These are phyloP conservation scores for Xerus rutilus DNA, from an alignment of 2,797 vertebrate genomes.

Conservation along the genomic window DNA sequence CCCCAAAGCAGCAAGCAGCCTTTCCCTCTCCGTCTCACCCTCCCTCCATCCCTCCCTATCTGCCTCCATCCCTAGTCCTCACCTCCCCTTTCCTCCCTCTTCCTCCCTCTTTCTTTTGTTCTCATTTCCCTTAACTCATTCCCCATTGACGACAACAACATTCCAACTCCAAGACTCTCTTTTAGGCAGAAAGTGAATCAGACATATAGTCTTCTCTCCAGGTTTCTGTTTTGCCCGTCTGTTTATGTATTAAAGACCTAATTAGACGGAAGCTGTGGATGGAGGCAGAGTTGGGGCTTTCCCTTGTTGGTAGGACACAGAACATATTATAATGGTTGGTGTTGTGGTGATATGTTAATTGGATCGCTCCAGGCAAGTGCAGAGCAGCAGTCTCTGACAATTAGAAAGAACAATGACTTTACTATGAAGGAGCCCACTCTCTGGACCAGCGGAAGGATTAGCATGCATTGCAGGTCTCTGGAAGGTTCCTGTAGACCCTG, in stretches of 20 bases:
- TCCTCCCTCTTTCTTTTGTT: background rate
- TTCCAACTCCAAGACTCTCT: background rate
- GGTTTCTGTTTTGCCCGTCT: constrained; percentile 44
- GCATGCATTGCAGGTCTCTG: constrained; percentile 80
- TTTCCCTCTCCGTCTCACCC: constrained; percentile 16
- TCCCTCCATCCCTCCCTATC: background rate
- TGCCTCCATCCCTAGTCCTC: background rate
- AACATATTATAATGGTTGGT: constrained; percentile 85
- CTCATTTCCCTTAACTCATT: background rate
- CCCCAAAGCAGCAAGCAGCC: constrained; percentile 77
- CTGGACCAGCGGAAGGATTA: constrained; percentile 76
- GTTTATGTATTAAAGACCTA: constrained; percentile 72
- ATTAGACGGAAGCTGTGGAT: constrained; percentile 74
- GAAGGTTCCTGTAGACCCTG: constrained; percentile 73
- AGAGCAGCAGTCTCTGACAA: constrained; percentile 87
- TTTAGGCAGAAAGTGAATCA: constrained; percentile 27
- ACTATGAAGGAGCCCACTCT: constrained; percentile 75
- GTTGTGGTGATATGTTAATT: constrained; percentile 87
- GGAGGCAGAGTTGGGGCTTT: constrained; percentile 74
- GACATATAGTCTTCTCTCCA: background rate
- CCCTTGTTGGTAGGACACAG: constrained; percentile 76
- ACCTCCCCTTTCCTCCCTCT: background rate
- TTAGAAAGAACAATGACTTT: constrained; percentile 86
- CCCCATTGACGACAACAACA: background rate
- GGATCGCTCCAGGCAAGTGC: constrained; percentile 88